Percentiles rank a stretch among this genome's conserved stretches.
phyloP scores from a whole-genome alignment of 2,797 vertebrate species.

The Lepus townsendii region DNA sequence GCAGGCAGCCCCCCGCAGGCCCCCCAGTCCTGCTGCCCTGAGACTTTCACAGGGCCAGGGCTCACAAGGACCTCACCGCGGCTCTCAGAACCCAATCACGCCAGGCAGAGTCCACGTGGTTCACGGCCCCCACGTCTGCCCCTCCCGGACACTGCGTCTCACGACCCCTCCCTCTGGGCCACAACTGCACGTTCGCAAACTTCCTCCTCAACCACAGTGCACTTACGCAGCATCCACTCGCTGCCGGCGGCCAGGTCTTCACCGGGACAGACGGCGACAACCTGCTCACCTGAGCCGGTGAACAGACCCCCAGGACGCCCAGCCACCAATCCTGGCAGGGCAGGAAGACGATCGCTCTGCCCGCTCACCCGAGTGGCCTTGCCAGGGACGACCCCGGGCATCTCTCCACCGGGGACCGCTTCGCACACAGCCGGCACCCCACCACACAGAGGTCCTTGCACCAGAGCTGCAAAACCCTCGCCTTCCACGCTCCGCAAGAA shows the following conservation, averaged over 20 bases:
- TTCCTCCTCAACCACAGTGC: background rate
- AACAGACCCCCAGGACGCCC: background rate
- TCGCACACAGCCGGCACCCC: accelerated
- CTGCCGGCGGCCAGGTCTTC: background rate
- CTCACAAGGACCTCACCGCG: too few species aligned
- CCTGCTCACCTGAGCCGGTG: background rate
- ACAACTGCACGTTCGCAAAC: background rate
- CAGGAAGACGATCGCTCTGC: background rate
- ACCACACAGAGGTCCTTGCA: background rate
- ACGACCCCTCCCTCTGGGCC: too few species aligned
- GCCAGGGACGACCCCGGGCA: accelerated
- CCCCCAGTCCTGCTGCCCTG: too few species aligned
- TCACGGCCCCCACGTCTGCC: background rate
- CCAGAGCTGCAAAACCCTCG: background rate
- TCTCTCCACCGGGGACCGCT: background rate
- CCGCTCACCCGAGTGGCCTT: accelerated
- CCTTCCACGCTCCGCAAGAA: background rate
- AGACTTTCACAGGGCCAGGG: too few species aligned
- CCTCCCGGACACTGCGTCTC: background rate
- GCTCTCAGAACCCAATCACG: too few species aligned
- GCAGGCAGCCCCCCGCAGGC: too few species aligned
- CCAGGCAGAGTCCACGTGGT: background rate
- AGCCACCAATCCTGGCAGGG: background rate
- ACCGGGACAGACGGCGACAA: background rate
- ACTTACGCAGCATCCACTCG: background rate